Evolutionary conservation across 1,140 invertebrate species (phyloP).

Genomic region (Heterodera carotae): DNA sequence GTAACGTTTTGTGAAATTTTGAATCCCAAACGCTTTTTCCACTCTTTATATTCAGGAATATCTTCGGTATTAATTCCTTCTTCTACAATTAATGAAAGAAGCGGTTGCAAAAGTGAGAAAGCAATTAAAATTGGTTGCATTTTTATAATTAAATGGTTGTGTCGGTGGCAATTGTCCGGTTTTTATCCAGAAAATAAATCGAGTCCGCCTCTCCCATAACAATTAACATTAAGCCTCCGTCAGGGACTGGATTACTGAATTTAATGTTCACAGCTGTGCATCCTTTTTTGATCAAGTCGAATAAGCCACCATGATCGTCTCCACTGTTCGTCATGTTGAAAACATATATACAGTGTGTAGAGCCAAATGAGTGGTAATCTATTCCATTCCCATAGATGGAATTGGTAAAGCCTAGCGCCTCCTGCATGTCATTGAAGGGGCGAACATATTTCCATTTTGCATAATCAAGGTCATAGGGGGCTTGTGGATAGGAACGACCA

Average conservation of each 20-base stretch:
- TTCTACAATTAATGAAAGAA: too few relatives aligned
- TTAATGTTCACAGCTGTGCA: conserved; percentile 25
- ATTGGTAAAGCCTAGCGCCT: conserved; percentile 20
- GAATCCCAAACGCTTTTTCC: too few relatives aligned
- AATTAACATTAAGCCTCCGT: conserved; percentile 24
- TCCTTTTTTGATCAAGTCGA: conserved; percentile 29
- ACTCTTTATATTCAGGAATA: too few relatives aligned
- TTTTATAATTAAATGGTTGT: too few relatives aligned
- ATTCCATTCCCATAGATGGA: too few relatives aligned
- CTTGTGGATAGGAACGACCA: too few relatives aligned
- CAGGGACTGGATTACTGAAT: conserved; percentile 23
- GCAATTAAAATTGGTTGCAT: too few relatives aligned
- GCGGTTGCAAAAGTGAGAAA: too few relatives aligned
- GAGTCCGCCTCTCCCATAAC: conserved; percentile 11
- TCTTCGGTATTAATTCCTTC: too few relatives aligned
- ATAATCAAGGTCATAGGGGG: conserved; percentile 25
- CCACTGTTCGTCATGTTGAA: conserved; percentile 20
- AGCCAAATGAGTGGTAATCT: too few relatives aligned
- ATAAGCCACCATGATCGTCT: conserved; percentile 19
- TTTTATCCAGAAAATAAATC: conserved; percentile 16
- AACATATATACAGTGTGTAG: too few relatives aligned
- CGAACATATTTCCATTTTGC: conserved; percentile 25
- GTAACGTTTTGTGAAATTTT: too few relatives aligned
- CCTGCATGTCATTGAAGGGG: conserved; percentile 17
- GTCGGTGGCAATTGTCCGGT: neutral